Evolutionary conservation across 1,140 invertebrate species (phyloP), one percentile per base, ranked within the genome.

Genomic region (Aphelenchoides fujianensis): DNA sequence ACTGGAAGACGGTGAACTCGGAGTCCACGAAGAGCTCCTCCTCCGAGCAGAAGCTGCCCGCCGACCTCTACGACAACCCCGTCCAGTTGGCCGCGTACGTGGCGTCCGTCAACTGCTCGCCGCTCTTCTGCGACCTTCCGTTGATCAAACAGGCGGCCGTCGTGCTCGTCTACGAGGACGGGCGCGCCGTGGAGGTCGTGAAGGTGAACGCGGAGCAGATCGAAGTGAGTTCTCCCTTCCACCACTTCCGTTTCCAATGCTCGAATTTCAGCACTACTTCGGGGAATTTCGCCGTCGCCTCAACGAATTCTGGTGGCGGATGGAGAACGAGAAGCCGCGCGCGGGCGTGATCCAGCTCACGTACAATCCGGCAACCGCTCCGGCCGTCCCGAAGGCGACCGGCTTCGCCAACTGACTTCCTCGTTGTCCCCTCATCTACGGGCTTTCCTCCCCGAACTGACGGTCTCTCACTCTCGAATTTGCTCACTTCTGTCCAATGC

Each of bases 61-160:
- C 35, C 9, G 41, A 73, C 36, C 68, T 72, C 28, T 72, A 74
- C 32, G 52, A 30, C 16, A 73, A 74, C 27, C 70, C 70, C 16
- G 23, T 73, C 27, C 70, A 72, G 72, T n/a, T 72, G 19, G 72
- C 36, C 19, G 70, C 70, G 5, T 72, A 72, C 19, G 41, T 72
- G 31, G 48, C 48, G 34, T 41, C 70, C 7, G 70, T 72, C 3
- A 72, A 72, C 59, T 12, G 67, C n/a, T 28, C 55, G 70, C 48
- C 70, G 0, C 7, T n/a, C 1, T 74, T 30, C 19, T 2, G 28
- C 35, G 19, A n/a, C 12, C 19, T 72, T 0, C 70, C 70, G 16
- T 23, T 19, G 31, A 72, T 72, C 27, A 28, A 32, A 37, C 69
- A 55, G 57, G 70, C 34, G 23, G 70, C 70, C 48, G 69, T 72